Conservation (phyloP, 2,113 vertebrate species). For the Pygoscelis antarcticus region DNA sequence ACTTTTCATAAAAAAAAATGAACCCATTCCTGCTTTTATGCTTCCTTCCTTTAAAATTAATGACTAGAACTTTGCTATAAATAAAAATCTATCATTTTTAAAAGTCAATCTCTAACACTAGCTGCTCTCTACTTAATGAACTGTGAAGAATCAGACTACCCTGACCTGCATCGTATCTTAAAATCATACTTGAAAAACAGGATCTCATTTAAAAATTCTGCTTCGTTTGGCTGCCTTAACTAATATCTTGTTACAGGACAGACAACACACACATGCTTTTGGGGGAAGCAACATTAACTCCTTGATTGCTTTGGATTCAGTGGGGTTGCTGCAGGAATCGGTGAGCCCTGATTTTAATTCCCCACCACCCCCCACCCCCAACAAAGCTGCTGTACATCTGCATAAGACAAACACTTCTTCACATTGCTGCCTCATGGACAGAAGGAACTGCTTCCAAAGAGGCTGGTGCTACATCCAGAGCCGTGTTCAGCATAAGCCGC, state of each 20-base stretch:
- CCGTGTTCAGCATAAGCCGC: rapidly evolving
- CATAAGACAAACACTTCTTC: neutral
- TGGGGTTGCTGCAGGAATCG: neutral
- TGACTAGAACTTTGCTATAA: constrained; percentile 72
- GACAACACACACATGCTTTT: neutral
- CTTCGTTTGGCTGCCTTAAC: constrained; percentile 41
- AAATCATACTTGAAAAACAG: constrained; percentile 18
- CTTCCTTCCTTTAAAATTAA: constrained; percentile 74
- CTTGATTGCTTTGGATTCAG: neutral
- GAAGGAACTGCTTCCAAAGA: too few relatives aligned
- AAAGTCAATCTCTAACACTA: constrained; percentile 69
- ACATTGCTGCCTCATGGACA: neutral
- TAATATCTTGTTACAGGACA: neutral
- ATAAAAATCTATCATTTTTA: constrained; percentile 77
- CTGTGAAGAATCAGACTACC: constrained; percentile 69
- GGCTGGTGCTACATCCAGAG: rapidly evolving
- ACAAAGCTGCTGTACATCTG: too few relatives aligned
- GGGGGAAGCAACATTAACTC: neutral
- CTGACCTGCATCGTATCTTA: constrained; percentile 31
- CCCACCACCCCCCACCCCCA: too few relatives aligned
- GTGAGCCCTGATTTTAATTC: too few relatives aligned
- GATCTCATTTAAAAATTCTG: constrained; percentile 41
- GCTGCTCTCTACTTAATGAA: constrained; percentile 75
- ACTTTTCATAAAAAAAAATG: constrained; percentile 52
- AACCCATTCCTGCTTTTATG: constrained; percentile 71